Conservation (phyloP, 2,888 invertebrate species). For the Drosophila mayaguana region DNA sequence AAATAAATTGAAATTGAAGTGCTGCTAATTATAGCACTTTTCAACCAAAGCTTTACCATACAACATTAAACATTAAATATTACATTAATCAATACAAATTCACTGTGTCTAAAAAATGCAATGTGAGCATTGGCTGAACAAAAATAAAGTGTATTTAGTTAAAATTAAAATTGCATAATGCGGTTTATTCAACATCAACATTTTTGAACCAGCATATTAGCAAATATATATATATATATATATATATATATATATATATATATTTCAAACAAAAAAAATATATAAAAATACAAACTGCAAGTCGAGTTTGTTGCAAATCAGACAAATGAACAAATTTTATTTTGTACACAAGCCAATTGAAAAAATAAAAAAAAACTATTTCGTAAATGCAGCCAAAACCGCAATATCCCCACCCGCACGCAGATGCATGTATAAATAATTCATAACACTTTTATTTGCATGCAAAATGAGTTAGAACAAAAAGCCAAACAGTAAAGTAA, state of each 20-base stretch:
- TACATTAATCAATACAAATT: not conserved
- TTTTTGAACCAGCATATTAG: slow-evolving; percentile 29
- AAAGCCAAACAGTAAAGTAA: slow-evolving; percentile 45
- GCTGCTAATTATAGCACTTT: not conserved
- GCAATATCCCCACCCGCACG: slow-evolving; percentile 30
- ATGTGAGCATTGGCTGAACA: not conserved
- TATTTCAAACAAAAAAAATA: not conserved
- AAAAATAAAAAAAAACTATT: slow-evolving; percentile 54
- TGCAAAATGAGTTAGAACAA: slow-evolving; percentile 73
- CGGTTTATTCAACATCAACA: slow-evolving; percentile 52
- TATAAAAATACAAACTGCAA: not conserved
- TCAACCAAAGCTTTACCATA: not conserved
- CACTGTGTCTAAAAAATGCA: not conserved
- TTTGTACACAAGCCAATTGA: slow-evolving; percentile 53
- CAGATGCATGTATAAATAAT: slow-evolving; percentile 74
- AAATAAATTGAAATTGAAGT: not conserved
- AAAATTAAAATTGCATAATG: slow-evolving; percentile 54
- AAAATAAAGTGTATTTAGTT: slow-evolving; percentile 27
- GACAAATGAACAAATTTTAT: slow-evolving; percentile 61
- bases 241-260: slow-evolving; percentile 15
- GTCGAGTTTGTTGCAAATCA: slow-evolving; percentile 66
- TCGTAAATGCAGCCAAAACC: slow-evolving; percentile 63
- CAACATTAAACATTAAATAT: not conserved
- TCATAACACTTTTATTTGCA: slow-evolving; percentile 80
- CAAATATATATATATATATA: slow-evolving; percentile 18